A percentile compares a stretch with the other conserved stretches of the same genome.
phyloP scores from a whole-genome alignment of 2,113 vertebrate genomes.

The Pyrgilauda ruficollis region DNA sequence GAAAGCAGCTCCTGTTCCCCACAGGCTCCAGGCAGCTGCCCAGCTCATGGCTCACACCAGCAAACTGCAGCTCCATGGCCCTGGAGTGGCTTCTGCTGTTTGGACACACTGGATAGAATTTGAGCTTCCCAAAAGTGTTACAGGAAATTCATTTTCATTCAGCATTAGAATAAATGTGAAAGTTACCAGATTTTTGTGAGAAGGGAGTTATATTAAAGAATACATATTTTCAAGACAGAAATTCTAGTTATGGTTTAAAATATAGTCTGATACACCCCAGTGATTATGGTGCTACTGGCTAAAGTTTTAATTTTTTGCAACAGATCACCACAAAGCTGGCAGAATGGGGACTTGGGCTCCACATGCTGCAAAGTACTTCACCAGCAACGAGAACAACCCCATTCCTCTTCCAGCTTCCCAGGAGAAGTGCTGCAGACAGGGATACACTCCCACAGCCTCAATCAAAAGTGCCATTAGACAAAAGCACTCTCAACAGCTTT shows the following conservation, averaged over 20 bases:
- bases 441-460: not conserved
- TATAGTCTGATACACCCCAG: not conserved
- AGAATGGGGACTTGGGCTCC: not conserved
- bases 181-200: not conserved
- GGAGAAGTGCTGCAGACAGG: not conserved
- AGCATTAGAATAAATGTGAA: not conserved
- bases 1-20: not conserved
- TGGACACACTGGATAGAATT: rapidly evolving
- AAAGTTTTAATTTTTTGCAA: not conserved
- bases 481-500: not conserved
- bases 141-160: not conserved
- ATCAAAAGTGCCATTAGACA: not conserved
- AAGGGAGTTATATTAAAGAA: not conserved
- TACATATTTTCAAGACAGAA: not conserved
- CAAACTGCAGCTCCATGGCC: rapidly evolving
- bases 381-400: not conserved
- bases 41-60: rapidly evolving
- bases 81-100: not conserved
- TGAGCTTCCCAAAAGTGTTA: not conserved
- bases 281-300: not conserved
- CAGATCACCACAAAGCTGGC: not conserved
- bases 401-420: not conserved
- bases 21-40: not conserved
- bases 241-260: not conserved
- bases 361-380: not conserved